Evolutionary conservation across 2,888 invertebrate species (phyloP).

Genomic region (Eilema griseolum): DNA sequence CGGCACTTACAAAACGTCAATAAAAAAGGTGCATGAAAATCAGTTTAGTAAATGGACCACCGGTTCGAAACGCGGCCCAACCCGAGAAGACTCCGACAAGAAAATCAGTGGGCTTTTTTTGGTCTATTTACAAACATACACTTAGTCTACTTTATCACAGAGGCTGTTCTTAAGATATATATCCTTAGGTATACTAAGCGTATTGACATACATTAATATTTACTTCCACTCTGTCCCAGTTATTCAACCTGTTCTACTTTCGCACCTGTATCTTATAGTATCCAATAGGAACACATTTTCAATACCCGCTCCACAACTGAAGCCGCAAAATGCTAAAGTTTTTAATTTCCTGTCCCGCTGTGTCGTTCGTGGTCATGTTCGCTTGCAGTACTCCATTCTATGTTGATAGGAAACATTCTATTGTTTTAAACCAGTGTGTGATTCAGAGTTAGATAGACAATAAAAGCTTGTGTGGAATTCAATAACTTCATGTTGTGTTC

Average conservation of each 20-base stretch:
- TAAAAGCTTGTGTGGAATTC: neutral
- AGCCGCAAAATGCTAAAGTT: constrained; percentile 33
- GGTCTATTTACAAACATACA: too few relatives aligned
- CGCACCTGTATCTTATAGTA: neutral
- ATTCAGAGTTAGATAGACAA: neutral
- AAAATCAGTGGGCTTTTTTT: too few relatives aligned
- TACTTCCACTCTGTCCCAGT: neutral
- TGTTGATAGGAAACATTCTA: constrained; percentile 10
- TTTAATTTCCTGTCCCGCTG: constrained; percentile 49
- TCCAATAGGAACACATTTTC: constrained; percentile 9
- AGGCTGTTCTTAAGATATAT: too few relatives aligned
- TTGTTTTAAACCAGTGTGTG: constrained; percentile 9
- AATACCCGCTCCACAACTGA: constrained; percentile 5
- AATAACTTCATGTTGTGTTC: neutral
- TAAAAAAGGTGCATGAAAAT: too few relatives aligned
- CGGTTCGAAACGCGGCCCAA: too few relatives aligned
- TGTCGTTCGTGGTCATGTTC: neutral
- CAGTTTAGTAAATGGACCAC: too few relatives aligned
- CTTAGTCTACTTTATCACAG: too few relatives aligned
- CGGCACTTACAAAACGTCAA: too few relatives aligned
- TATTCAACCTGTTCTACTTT: neutral
- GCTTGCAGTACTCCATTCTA: constrained; percentile 7
- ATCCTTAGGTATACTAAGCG: neutral
- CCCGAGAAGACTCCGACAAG: too few relatives aligned
- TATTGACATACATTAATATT: neutral